Conservation (phyloP, 2,888 invertebrate genomes). For the Euzophera pinguis region DNA sequence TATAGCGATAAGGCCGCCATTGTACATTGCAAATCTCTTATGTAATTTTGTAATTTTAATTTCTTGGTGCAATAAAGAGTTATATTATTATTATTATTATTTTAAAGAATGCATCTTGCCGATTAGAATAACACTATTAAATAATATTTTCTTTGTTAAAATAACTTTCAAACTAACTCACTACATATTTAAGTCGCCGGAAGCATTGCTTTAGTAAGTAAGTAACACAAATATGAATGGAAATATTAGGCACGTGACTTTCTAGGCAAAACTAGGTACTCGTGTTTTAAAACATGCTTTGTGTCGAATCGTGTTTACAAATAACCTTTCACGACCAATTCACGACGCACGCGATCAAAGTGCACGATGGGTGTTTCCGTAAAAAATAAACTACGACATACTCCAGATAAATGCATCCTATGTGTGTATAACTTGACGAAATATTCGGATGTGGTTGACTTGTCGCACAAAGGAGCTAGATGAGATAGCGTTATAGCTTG, state of each 20-base stretch:
- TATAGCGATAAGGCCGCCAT: too few species aligned
- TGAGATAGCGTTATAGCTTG: slow-evolving; percentile 44
- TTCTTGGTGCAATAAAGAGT: too few species aligned
- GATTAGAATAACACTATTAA: too few species aligned
- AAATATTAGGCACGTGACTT: slow-evolving; percentile 44
- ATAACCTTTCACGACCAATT: slow-evolving; percentile 39
- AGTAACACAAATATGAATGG: too few species aligned
- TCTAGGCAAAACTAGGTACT: not conserved
- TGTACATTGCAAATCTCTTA: too few species aligned
- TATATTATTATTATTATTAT: too few species aligned
- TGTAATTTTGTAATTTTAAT: too few species aligned
- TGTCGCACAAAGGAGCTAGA: slow-evolving; percentile 44
- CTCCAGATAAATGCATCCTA: slow-evolving; percentile 3
- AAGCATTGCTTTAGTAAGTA: too few species aligned
- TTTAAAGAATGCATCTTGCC: too few species aligned
- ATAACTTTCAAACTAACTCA: too few species aligned
- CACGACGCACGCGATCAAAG: slow-evolving; percentile 22
- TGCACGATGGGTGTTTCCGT: slow-evolving; percentile 34
- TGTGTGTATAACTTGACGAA: slow-evolving; percentile 4
- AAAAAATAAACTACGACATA: slow-evolving; percentile 19
- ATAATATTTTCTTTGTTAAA: too few species aligned
- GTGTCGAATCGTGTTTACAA: slow-evolving; percentile 57
- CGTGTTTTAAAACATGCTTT: slow-evolving; percentile 59
- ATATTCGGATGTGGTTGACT: slow-evolving; percentile 13
- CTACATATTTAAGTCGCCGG: too few species aligned